Conservation (phyloP, 2,113 vertebrate species). For the Trematomus loennbergii region DNA sequence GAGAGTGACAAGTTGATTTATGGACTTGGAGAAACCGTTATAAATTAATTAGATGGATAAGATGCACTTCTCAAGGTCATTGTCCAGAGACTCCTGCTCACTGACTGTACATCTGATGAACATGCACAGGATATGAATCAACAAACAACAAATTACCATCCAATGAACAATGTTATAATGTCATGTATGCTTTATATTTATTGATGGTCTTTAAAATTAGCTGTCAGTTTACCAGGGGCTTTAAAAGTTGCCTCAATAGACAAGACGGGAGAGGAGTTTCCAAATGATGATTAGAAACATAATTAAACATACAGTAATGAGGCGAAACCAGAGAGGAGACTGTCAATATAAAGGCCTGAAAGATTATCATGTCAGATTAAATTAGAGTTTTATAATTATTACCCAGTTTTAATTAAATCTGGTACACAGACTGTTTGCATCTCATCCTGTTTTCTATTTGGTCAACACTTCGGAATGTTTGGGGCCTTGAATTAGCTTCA, state of each 20-base stretch:
- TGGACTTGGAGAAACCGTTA: slow-evolving; percentile 62
- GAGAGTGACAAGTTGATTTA: slow-evolving; percentile 75
- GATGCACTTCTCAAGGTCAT: slow-evolving; percentile 70
- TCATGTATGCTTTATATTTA: slow-evolving; percentile 13
- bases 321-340: neutral
- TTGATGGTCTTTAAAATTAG: slow-evolving; percentile 16
- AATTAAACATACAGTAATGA: slow-evolving; percentile 5
- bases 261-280: neutral
- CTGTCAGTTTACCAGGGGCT: neutral
- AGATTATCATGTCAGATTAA: slow-evolving; percentile 1
- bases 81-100: slow-evolving; percentile 46
- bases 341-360: neutral
- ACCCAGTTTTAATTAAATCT: slow-evolving; percentile 7
- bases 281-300: neutral
- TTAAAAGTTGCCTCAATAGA: neutral
- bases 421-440: neutral
- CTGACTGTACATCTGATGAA: slow-evolving; percentile 48
- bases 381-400: neutral
- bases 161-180: slow-evolving; percentile 7
- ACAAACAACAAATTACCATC: slow-evolving; percentile 21
- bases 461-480: neutral
- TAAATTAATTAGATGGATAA: slow-evolving; percentile 71
- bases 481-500: neutral
- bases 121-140: slow-evolving; percentile 15
- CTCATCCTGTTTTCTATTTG: neutral